Base-by-base conservation (phyloP, 2,113 vertebrate species). In the Cephalopterus ornatus region DNA sequence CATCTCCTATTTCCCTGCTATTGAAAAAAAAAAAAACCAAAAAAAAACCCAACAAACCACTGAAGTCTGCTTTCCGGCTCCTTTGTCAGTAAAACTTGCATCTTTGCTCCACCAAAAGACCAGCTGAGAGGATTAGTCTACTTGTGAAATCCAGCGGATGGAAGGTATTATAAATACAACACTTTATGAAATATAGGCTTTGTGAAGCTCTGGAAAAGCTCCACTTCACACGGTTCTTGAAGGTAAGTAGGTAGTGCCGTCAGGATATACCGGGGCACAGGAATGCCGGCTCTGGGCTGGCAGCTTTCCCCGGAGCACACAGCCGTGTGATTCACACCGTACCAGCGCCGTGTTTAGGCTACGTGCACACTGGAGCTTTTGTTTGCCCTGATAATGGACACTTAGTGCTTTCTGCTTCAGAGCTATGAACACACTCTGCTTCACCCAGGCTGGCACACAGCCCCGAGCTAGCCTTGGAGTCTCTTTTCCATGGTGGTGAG, bases 131-230 rank as follows among this genome's bases (percentile, higher is more conserved):
- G 95, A 96, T 96, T 96, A 96, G 88, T 62, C 86, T 85, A 67
- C 87, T 96, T 89, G 91, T 81, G 83, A 92, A 96, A 96, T 92
- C 83, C 93, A 94, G 93, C 70, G 76, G 88, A 93, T 93, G 91
- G 88, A 93, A 92, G 37, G 95, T 89, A 94, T 96, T 96, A 93
- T 46, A 96, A 95, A 94, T 33, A 93, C 91, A 94, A 94, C 53
- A 71, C 68, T 28, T 92, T 84, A 93, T 93, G 95, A 97, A 96
- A 88, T 81, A 89, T 88, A 92, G 89, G 77, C 93, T 97, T 96
- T 94, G 95, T 97, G 94, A 94, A 92, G 85, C 72, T 93, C 95
- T 96, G 92, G 88, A 84, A 94, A 91, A 82, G 80, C 88, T 87
- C 93, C 46, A n/a, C 79, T 96, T 90, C 67, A 49, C 87, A 79